Evolutionary conservation across 2,888 invertebrate genomes (phyloP).

Genomic region (Thera britannica): DNA sequence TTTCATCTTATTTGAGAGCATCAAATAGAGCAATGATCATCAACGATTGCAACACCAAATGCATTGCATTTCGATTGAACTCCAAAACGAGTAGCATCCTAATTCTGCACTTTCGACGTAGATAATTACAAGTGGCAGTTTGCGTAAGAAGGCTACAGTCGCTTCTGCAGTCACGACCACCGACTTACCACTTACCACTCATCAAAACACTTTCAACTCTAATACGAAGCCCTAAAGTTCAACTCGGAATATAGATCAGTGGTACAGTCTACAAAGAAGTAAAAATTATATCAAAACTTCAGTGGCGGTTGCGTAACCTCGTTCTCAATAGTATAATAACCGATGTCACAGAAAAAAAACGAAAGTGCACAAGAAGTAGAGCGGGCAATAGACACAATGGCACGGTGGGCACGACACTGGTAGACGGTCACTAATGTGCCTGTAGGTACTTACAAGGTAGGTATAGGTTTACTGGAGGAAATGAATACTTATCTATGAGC

Average conservation of each 20-base stretch:
- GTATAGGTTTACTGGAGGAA: slow-evolving; percentile 20
- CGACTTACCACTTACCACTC: slow-evolving; percentile 38
- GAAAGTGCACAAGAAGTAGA: slow-evolving; percentile 79
- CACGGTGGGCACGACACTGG: slow-evolving; percentile 61
- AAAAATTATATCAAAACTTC: slow-evolving; percentile 84
- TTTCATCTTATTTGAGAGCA: neutral
- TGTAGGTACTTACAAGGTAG: slow-evolving; percentile 15
- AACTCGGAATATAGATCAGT: slow-evolving; percentile 32
- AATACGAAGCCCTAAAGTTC: slow-evolving; percentile 35
- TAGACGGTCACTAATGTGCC: slow-evolving; percentile 28
- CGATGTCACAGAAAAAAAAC: slow-evolving; percentile 81
- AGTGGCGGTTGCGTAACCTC: slow-evolving; percentile 80
- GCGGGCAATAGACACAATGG: slow-evolving; percentile 79
- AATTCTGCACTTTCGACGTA: slow-evolving; percentile 80
- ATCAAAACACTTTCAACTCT: slow-evolving; percentile 42
- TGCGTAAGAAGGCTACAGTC: slow-evolving; percentile 70
- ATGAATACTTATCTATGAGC: slow-evolving; percentile 19
- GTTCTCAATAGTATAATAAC: slow-evolving; percentile 81
- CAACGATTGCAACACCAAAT: slow-evolving; percentile 26
- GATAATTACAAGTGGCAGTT: slow-evolving; percentile 74
- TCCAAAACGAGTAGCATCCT: slow-evolving; percentile 46
- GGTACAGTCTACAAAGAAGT: slow-evolving; percentile 63
- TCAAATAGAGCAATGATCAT: slow-evolving; percentile 13
- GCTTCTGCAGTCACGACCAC: slow-evolving; percentile 80
- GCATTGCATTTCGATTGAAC: slow-evolving; percentile 31